These are phyloP conservation scores for Labroides dimidiatus DNA, from an alignment of 2,797 vertebrate genomes.

Conservation along the genomic window DNA sequence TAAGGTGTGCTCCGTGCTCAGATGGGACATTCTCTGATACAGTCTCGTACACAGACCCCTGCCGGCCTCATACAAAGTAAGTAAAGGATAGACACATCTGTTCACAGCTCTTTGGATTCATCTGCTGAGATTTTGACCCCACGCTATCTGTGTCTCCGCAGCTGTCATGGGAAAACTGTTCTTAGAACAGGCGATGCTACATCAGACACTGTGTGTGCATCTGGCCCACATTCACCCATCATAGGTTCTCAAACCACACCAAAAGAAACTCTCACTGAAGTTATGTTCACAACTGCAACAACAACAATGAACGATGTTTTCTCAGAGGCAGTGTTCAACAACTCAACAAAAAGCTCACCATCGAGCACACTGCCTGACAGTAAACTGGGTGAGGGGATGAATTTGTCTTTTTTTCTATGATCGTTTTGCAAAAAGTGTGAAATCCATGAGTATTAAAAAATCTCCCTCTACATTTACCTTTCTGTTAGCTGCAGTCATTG, in stretches of 20 bases:
- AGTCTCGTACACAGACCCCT: slow-evolving; percentile 43
- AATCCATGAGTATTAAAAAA: slow-evolving; percentile 13
- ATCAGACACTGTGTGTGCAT: slow-evolving; percentile 68
- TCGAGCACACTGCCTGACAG: no score
- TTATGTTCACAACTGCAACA: background rate
- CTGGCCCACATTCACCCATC: rapidly evolving
- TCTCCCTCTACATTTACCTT: slow-evolving; percentile 38
- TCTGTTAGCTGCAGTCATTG: slow-evolving; percentile 30
- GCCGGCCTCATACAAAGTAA: slow-evolving; percentile 75
- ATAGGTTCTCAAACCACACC: background rate
- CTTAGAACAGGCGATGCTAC: slow-evolving; percentile 43
- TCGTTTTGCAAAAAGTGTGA: slow-evolving; percentile 15
- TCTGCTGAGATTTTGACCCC: slow-evolving; percentile 22
- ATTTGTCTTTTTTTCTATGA: slow-evolving; percentile 6
- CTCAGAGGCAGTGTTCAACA: background rate
- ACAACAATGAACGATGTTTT: background rate
- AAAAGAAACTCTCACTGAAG: rapidly evolving
- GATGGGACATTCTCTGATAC: slow-evolving; percentile 73
- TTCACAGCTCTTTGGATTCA: background rate
- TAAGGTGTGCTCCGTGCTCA: slow-evolving; percentile 64
- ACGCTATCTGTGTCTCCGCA: slow-evolving; percentile 36
- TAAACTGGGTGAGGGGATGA: slow-evolving; percentile 36
- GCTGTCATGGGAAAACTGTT: slow-evolving; percentile 64
- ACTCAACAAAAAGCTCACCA: background rate
- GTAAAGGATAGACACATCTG: slow-evolving; percentile 22